phyloP scores from a whole-genome alignment of 1,140 invertebrate genomes.

The Drosophila pseudoobscura region DNA sequence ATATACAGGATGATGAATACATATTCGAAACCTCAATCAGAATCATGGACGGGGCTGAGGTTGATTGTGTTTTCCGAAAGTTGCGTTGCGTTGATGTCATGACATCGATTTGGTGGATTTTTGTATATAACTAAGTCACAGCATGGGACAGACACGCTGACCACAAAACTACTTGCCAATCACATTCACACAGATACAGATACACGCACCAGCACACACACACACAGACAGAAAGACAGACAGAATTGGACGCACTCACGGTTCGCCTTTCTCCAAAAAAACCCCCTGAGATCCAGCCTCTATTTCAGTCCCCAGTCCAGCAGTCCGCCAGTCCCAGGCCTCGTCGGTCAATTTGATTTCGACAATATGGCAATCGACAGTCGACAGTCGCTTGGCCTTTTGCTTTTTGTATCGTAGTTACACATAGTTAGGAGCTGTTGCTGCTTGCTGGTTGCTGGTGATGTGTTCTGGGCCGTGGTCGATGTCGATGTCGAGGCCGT shows the following conservation, averaged over 20 bases:
- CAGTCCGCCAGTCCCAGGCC: slow-evolving; percentile 16
- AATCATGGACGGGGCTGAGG: no score
- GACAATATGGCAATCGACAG: slow-evolving; percentile 61
- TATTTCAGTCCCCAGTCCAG: slow-evolving; percentile 5
- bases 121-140: slow-evolving; percentile 45
- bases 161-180: slow-evolving; percentile 27
- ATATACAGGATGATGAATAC: no score
- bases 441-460: slow-evolving; percentile 20
- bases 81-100: slow-evolving; percentile 40
- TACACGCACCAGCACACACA: background rate
- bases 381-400: slow-evolving; percentile 51
- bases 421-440: slow-evolving; percentile 2
- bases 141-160: slow-evolving; percentile 41
- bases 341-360: slow-evolving; percentile 58
- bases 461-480: slow-evolving; percentile 45
- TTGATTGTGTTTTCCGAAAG: background rate
- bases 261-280: slow-evolving; percentile 44
- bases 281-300: slow-evolving; percentile 8
- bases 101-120: slow-evolving; percentile 60
- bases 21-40: no score
- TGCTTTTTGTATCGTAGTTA: slow-evolving; percentile 19
- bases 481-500: slow-evolving; percentile 29
- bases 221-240: slow-evolving; percentile 7
- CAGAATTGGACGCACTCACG: slow-evolving; percentile 24
- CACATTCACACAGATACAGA: slow-evolving; percentile 32